Base-by-base conservation (phyloP, 2,888 invertebrate species). In the Marronus borbonicus region DNA sequence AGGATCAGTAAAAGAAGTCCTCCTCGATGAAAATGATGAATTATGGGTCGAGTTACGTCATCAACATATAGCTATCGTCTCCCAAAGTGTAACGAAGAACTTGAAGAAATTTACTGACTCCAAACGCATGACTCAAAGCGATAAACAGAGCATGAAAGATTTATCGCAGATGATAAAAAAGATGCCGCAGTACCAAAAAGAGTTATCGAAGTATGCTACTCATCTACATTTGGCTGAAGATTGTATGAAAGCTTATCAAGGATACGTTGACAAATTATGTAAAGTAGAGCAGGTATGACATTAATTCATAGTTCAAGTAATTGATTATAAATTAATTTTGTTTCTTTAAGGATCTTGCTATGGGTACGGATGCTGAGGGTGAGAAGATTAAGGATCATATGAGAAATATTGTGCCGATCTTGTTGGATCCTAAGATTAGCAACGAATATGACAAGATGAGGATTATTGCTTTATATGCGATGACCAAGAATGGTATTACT, bases 161-260 rank as follows among this genome's bases (percentile, higher is more conserved):
- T 90, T 99, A 78, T 97, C 98, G 0, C 96, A 97, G 88, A 99
- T 99, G 98, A 98, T 99, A 85, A 99, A 99, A 90, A 99, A 99
- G 89, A 99, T 99, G 98, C 99, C 99, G 0, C 99, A 99, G 89
- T 99, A 99, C 88, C 99, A 99, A 89, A 99, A 99, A 89, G 99
- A 99, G 88, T 90, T 99, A 84, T 98, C 97, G 83, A 99, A 99
- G 90, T 99, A 99, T 89, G 97, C 98, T 14, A 99, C 99, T 17
- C 99, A 99, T 89, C 92, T 99, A 85, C 98, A 98, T 88, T 92
- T 99, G 82, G 99, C 99, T 7, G 99, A 99, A 89, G 99, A 99
- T 89, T 99, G 99, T 91, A 99, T 99, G 99, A 98, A 98, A 88
- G 93, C 95, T 20, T 99, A 99, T 89, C 98, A 94, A 88, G 96